These are phyloP conservation scores for Cephalophus harveyi DNA, from an alignment of 2,113 vertebrate genomes.

Conservation along the genomic window DNA sequence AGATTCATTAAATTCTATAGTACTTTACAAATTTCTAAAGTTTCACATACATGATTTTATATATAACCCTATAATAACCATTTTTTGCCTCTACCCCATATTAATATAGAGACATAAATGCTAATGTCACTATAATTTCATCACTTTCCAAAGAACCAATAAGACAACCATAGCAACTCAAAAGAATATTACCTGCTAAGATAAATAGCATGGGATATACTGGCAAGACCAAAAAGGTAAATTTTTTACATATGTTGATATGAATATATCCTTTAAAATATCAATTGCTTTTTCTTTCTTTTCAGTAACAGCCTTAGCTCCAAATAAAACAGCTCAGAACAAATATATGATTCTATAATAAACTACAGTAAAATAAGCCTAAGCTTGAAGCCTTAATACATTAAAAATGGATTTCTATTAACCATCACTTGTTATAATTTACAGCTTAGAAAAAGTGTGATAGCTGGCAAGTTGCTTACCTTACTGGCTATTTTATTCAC, in stretches of 20 bases:
- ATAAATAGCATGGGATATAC: neutral
- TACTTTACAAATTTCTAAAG: neutral
- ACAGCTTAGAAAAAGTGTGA: neutral
- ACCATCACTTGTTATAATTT: neutral
- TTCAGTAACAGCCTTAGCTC: neutral
- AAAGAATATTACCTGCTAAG: neutral
- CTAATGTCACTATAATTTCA: neutral
- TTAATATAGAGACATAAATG: neutral
- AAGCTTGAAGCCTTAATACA: neutral
- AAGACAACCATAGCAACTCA: neutral
- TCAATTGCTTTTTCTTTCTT: neutral
- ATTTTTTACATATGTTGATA: neutral
- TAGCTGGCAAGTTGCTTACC: neutral
- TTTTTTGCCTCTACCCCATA: neutral
- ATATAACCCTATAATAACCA: neutral
- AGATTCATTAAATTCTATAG: neutral
- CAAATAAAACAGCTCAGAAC: neutral
- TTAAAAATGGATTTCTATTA: neutral
- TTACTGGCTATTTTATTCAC: neutral
- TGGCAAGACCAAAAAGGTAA: neutral
- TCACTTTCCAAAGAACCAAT: neutral
- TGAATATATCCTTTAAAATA: slow-evolving; percentile 16
- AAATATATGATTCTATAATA: neutral
- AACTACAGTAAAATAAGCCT: neutral
- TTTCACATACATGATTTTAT: neutral